phyloP scores from a whole-genome alignment of 1,140 invertebrate genomes.

The Antheraea mylitta region DNA sequence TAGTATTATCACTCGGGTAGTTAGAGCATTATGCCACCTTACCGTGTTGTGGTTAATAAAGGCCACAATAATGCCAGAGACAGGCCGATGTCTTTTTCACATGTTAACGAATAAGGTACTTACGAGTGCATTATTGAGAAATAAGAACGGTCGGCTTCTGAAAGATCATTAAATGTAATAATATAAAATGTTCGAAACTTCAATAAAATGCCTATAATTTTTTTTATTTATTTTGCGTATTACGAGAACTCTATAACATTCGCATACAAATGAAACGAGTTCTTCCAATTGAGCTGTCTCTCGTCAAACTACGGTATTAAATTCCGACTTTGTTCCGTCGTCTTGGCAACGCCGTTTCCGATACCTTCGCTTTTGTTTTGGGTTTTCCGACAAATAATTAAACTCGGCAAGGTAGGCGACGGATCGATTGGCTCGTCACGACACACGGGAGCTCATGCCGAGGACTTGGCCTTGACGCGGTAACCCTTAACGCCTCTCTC shows the following conservation, averaged over 20 bases:
- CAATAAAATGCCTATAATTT: background rate
- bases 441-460: background rate
- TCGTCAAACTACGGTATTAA: background rate
- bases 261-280: background rate
- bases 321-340: background rate
- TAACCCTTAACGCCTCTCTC: background rate
- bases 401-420: constrained; percentile 1
- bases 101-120: too few species aligned
- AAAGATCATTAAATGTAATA: too few species aligned
- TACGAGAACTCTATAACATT: background rate
- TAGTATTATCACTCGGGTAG: too few species aligned
- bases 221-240: background rate
- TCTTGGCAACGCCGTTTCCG: background rate
- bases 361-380: constrained; percentile 7
- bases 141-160: too few species aligned
- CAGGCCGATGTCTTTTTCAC: too few species aligned
- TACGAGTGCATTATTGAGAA: too few species aligned
- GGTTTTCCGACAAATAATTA: constrained; percentile 10
- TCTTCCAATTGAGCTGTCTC: background rate
- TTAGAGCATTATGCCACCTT: too few species aligned
- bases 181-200: too few species aligned
- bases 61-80: too few species aligned
- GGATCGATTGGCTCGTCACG: constrained; percentile 11
- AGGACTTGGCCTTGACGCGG: background rate
- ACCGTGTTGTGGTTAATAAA: too few species aligned